phyloP scores from a whole-genome alignment of 1,140 invertebrate species.

The Druon quercuslanigerum region DNA sequence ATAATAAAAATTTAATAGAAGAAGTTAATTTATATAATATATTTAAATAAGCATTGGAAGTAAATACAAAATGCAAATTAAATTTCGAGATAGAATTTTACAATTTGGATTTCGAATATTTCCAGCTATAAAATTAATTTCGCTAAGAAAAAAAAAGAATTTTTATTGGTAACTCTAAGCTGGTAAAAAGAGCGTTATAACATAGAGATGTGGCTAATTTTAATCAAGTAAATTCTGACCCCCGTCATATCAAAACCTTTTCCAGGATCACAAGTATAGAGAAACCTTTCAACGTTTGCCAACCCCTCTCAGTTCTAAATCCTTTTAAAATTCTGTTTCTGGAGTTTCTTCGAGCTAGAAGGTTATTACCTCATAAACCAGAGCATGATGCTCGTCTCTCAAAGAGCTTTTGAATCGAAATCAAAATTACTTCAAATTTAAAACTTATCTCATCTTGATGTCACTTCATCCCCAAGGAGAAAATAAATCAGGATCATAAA shows the following conservation, averaged over 20 bases:
- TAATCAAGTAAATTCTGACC: slow-evolving; percentile 25
- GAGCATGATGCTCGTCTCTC: slow-evolving; percentile 1
- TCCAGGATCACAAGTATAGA: slow-evolving; percentile 11
- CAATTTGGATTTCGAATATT: not conserved
- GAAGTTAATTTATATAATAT: too few species aligned
- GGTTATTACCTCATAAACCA: slow-evolving; percentile 20
- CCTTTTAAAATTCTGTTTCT: slow-evolving; percentile 31
- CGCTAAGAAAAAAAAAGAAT: not conserved
- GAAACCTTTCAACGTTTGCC: slow-evolving; percentile 28
- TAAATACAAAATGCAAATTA: too few species aligned
- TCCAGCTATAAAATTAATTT: slow-evolving; percentile 8
- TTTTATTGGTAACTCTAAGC: slow-evolving; percentile 15
- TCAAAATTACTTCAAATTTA: slow-evolving; percentile 29
- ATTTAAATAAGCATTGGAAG: too few species aligned
- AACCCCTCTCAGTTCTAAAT: slow-evolving; percentile 26
- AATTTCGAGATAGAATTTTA: too few species aligned
- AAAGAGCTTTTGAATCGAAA: slow-evolving; percentile 22
- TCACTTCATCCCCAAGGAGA: not conserved
- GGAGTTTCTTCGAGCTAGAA: slow-evolving; percentile 19
- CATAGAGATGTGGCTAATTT: slow-evolving; percentile 8
- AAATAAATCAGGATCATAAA: slow-evolving; percentile 8
- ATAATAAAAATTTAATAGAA: too few species aligned
- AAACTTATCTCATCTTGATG: slow-evolving; percentile 26
- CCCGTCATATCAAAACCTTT: slow-evolving; percentile 22
- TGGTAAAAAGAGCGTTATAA: slow-evolving; percentile 19